Evolutionary conservation across 2,888 invertebrate genomes (phyloP).

Genomic region (Lycaena phlaeas): DNA sequence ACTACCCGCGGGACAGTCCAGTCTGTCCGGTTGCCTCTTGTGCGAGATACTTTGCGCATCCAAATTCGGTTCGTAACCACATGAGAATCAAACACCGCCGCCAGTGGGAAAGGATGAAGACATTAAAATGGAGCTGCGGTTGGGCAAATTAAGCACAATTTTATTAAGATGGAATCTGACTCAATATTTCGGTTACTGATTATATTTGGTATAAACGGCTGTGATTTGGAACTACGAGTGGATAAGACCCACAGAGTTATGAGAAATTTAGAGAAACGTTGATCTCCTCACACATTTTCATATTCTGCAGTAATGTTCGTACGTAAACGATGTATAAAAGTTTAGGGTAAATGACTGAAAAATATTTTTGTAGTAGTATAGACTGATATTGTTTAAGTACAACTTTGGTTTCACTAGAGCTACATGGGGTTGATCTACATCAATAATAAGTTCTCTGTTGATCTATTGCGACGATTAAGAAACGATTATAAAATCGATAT

Average conservation of each 20-base stretch:
- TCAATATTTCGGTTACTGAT: slow-evolving; percentile 14
- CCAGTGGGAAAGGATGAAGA: slow-evolving; percentile 89
- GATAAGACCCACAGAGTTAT: slow-evolving; percentile 18
- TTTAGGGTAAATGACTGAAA: slow-evolving; percentile 68
- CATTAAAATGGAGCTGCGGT: slow-evolving; percentile 80
- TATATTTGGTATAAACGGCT: slow-evolving; percentile 23
- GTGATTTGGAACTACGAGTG: slow-evolving; percentile 29
- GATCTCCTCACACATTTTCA: slow-evolving; percentile 62
- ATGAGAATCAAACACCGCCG: slow-evolving; percentile 87
- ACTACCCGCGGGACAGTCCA: slow-evolving; percentile 89
- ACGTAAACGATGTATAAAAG: slow-evolving; percentile 44
- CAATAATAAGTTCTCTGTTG: slow-evolving; percentile 6
- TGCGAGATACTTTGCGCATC: slow-evolving; percentile 84
- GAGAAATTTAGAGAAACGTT: slow-evolving; percentile 31
- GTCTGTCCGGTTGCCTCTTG: slow-evolving; percentile 85
- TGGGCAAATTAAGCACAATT: slow-evolving; percentile 43
- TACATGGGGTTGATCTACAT: slow-evolving; percentile 9
- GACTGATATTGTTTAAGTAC: slow-evolving; percentile 66
- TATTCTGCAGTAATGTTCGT: slow-evolving; percentile 38
- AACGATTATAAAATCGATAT: not conserved
- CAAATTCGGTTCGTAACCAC: slow-evolving; percentile 90
- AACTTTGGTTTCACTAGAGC: slow-evolving; percentile 23
- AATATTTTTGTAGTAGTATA: slow-evolving; percentile 73
- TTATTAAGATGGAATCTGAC: slow-evolving; percentile 12
- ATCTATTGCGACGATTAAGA: not conserved